Evolutionary conservation across 2,797 vertebrate species (phyloP).

Genomic region (Pseudochaenichthys georgianus): DNA sequence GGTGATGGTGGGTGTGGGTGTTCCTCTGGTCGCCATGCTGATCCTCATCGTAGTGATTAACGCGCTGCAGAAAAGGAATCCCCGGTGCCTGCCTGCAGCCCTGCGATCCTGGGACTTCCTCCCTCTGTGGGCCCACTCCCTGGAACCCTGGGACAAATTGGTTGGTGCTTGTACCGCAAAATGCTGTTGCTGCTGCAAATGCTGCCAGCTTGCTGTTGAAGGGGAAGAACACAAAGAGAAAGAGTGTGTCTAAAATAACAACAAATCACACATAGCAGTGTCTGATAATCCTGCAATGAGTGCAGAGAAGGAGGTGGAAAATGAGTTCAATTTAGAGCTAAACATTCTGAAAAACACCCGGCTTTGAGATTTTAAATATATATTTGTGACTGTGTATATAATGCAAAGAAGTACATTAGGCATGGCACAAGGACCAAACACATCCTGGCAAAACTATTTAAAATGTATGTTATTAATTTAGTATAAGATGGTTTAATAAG

Average conservation of each 20-base stretch:
- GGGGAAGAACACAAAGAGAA: conserved; percentile 15
- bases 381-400: conserved; percentile 3
- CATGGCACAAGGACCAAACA: conserved; percentile 18
- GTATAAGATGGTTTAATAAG: neutral
- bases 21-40: conserved; percentile 80
- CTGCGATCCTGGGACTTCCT: conserved; percentile 92
- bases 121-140: conserved; percentile 90
- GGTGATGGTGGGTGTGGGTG: conserved; percentile 89
- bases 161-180: conserved; percentile 70
- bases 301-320: conserved; percentile 60
- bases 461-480: conserved; percentile 25
- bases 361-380: conserved; percentile 56
- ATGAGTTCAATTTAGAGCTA: conserved; percentile 60
- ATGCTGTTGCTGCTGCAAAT: conserved; percentile 92
- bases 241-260: conserved; percentile 13
- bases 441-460: neutral
- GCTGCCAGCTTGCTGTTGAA: conserved; percentile 74
- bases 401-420: conserved; percentile 4
- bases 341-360: conserved; percentile 57
- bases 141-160: conserved; percentile 91
- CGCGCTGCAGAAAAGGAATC: conserved; percentile 84
- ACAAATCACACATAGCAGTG: conserved; percentile 42
- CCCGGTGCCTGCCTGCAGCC: conserved; percentile 82
- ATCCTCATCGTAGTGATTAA: conserved; percentile 83
- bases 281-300: conserved; percentile 76